Conservation (phyloP, 2,113 vertebrate species). For the Tragelaphus imberbis region DNA sequence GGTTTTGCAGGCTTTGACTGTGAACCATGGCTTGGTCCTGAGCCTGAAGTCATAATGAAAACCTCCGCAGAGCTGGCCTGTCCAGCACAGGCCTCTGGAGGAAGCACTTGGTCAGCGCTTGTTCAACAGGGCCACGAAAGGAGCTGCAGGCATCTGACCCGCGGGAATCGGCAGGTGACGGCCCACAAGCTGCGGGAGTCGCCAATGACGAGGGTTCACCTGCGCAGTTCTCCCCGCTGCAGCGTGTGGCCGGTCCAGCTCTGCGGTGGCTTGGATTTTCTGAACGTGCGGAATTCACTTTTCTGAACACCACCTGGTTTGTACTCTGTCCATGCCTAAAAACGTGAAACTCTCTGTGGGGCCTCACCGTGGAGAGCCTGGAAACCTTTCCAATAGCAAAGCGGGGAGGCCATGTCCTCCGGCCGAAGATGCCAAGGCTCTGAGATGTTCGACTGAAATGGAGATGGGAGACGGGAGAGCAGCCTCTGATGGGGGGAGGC, state of each 20-base stretch:
- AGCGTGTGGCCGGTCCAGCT: rapidly evolving
- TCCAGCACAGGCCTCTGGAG: not conserved
- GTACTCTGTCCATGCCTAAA: not conserved
- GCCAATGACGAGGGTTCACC: rapidly evolving
- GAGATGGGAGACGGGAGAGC: rapidly evolving
- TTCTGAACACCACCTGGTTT: not conserved
- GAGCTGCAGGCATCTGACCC: no score
- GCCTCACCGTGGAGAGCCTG: rapidly evolving
- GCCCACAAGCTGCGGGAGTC: rapidly evolving
- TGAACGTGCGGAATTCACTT: not conserved
- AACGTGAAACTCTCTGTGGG: not conserved
- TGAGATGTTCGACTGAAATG: rapidly evolving
- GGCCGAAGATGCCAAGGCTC: rapidly evolving
- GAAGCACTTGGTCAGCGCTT: no score
- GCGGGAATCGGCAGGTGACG: rapidly evolving
- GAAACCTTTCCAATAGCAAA: not conserved
- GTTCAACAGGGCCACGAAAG: no score
- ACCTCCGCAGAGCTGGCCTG: not conserved
- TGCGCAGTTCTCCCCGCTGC: rapidly evolving
- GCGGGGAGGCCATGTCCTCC: rapidly evolving
- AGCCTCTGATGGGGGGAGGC: rapidly evolving
- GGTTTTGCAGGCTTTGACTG: rapidly evolving
- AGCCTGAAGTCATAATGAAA: not conserved
- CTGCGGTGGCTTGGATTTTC: no score
- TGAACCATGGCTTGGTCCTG: no score